phyloP scores from a whole-genome alignment of 2,113 vertebrate genomes.

The Hyla sarda region DNA sequence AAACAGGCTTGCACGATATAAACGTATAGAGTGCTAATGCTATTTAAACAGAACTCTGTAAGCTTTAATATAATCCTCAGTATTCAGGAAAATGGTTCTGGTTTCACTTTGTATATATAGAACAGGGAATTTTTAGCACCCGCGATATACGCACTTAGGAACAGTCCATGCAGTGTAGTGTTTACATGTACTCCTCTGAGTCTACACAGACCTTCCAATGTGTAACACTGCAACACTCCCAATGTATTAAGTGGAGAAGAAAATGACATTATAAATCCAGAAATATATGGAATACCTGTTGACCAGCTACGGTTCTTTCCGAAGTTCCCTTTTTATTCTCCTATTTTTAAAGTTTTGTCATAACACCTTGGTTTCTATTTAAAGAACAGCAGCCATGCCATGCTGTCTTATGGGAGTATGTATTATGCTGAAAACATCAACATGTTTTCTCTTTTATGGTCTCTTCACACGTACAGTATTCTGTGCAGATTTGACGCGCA shows the following conservation, averaged over 20 bases:
- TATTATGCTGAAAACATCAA: no score
- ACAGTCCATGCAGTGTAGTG: background rate
- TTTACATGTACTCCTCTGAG: background rate
- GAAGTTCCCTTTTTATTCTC: no score
- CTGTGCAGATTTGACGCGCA: no score
- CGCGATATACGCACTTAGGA: background rate
- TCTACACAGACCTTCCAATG: background rate
- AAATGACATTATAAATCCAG: no score
- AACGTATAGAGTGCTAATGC: background rate
- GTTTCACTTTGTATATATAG: slow-evolving; percentile 21
- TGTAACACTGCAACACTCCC: background rate
- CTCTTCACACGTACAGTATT: no score
- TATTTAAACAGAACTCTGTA: background rate
- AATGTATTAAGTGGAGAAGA: background rate
- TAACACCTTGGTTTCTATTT: no score
- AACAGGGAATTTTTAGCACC: background rate
- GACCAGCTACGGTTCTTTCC: no score
- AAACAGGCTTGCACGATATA: background rate
- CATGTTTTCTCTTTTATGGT: no score
- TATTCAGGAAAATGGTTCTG: slow-evolving; percentile 2
- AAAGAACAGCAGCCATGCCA: no score
- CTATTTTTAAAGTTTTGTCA: no score
- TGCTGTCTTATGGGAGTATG: no score
- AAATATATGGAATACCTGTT: no score
- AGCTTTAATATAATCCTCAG: background rate